Evolutionary conservation across 2,888 invertebrate genomes (phyloP), one percentile per base, ranked within the genome.

Genomic region (Bombylius discolor): DNA sequence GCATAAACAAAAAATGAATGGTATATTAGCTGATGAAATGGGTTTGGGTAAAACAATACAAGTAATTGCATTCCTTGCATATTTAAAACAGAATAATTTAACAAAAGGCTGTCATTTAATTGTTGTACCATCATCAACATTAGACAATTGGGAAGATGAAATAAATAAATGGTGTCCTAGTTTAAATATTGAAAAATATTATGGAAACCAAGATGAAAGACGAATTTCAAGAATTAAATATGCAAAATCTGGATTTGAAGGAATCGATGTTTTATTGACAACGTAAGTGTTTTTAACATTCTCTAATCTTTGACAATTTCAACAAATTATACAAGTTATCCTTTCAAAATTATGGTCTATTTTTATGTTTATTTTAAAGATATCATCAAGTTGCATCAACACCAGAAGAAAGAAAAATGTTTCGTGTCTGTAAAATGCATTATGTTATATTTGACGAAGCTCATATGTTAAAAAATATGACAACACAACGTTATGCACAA

Each of bases 391-490:
- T 70, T 51, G 72, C 74, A 45, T 92, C 90, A 61, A 87, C 87
- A 59, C 84, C 89, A 0, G 96, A 96, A 66, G 90, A 90, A 67
- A 86, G 93, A 57, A 88, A 92, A 70, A 84, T 90, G 78, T 90
- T 97, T 70, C 85, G 94, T 57, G 88, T 94, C 45, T 87, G 89
- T 58, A 82, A 83, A 49, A 83, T 96, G 71, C 87, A 94, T 69
- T 97, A 96, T 69, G 92, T 95, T 0, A 79, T 98, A 32, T 96
- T 96, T 69, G 98, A 98, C 71, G 98, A 98, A 69, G 96, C 95
- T 1, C 97, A 98, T 70, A 95, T 97, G 94, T 77, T 98, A 44
- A 98, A 98, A 72, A 98, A 97, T 69, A 97, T 97, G 94, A 83
- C 88, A 55, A 93, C 96, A 0, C 85, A 87, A 65, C 79, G 97